Conservation (phyloP, 2,113 vertebrate genomes). For the Syngnathus typhle region DNA sequence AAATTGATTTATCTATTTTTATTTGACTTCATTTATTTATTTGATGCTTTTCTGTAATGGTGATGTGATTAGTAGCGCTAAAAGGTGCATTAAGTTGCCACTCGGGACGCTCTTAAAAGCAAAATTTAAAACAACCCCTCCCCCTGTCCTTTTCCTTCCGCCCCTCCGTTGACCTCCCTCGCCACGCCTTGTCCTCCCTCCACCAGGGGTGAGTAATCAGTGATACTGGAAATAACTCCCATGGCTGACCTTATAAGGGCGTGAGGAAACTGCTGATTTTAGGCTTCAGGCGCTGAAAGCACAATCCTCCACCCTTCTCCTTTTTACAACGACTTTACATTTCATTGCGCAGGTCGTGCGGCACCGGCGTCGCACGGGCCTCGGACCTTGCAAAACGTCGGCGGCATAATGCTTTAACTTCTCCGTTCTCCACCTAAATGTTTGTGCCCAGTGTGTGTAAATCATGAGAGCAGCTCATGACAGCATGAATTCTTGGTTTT, state of each 20-base stretch:
- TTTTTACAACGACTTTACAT: constrained; percentile 36
- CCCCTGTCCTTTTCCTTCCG: constrained; percentile 15
- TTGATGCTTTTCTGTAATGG: not conserved
- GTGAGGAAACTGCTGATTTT: constrained; percentile 55
- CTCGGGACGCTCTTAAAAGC: constrained; percentile 9
- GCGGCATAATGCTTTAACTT: constrained; percentile 16
- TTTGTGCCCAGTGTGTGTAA: not conserved
- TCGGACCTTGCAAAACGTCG: constrained; percentile 11
- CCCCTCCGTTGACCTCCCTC: not conserved
- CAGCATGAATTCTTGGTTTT: not conserved
- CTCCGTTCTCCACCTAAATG: not conserved
- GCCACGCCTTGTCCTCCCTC: not conserved
- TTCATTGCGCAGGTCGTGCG: constrained; percentile 31
- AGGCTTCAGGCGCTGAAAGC: constrained; percentile 39
- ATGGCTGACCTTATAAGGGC: constrained; percentile 49
- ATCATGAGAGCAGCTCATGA: not conserved
- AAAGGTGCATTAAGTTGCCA: not conserved
- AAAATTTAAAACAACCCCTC: not conserved
- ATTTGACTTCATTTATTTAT: not conserved
- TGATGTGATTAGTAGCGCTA: not conserved
- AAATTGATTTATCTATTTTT: not conserved
- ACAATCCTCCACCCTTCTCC: constrained; percentile 9
- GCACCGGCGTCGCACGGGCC: constrained; percentile 17
- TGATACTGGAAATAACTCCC: constrained; percentile 44
- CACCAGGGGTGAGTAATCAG: constrained; percentile 36